Evolutionary conservation across 2,888 invertebrate genomes (phyloP).

Genomic region (Pteria penguin): DNA sequence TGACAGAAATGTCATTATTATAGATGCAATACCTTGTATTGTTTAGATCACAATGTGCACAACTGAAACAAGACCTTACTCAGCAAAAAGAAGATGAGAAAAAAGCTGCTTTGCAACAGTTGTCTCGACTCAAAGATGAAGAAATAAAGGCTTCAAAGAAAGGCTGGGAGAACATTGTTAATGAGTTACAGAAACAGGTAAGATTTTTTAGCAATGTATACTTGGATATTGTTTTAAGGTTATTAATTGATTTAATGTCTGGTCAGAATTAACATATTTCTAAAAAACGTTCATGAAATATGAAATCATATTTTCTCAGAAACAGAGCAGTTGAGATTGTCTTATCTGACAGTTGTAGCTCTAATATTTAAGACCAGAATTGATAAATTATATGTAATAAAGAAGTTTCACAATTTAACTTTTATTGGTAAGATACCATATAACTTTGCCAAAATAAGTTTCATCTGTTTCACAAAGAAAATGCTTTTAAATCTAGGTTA

Average conservation of each 20-base stretch:
- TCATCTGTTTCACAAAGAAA: too few species aligned
- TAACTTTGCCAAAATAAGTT: too few species aligned
- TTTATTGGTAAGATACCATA: too few species aligned
- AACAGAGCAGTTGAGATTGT: too few species aligned
- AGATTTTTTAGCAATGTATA: background rate
- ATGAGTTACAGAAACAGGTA: constrained; percentile 74
- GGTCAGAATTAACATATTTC: background rate
- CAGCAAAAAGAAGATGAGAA: constrained; percentile 76
- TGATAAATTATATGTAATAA: too few species aligned
- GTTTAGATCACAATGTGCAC: constrained; percentile 68
- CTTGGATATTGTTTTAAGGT: background rate
- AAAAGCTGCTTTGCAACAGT: constrained; percentile 70
- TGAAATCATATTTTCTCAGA: too few species aligned
- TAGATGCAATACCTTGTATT: too few species aligned
- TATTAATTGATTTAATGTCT: background rate
- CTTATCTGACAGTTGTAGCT: too few species aligned
- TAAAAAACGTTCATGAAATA: background rate
- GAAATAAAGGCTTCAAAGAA: constrained; percentile 64
- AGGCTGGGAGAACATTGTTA: constrained; percentile 70
- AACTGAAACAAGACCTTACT: constrained; percentile 69
- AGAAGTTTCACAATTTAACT: too few species aligned
- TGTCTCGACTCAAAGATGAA: constrained; percentile 72
- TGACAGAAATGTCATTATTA: too few species aligned
- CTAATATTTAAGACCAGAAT: too few species aligned
- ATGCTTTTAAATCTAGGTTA: too few species aligned